Evolutionary conservation across 1,140 invertebrate species (phyloP), one percentile per base, ranked within the genome.

Genomic region (Aleiodes sp.): DNA sequence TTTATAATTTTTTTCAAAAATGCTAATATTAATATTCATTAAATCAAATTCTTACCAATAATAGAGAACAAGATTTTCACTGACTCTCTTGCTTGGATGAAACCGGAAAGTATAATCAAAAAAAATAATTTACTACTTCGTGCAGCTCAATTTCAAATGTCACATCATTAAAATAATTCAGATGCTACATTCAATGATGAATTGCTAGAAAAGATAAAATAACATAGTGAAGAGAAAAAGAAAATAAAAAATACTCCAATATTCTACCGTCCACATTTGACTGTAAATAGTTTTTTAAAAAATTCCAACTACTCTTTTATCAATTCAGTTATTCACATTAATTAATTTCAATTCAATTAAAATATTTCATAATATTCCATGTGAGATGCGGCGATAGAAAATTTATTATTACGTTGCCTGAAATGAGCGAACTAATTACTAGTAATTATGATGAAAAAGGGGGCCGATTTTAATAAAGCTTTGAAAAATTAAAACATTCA

Each of bases 261-360:
- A 46, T 64, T 64, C 41, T 43, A 64, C 62, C 62, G 62, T 64
- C 62, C 62, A 41, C 62, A 31, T 29, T 10, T 63, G 26, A 35
- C 21, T 64, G 41, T 64, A 64, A 46, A 46, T 63, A 63, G 33
- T 4, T 14, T 46, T 46, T 43, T 24, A 24, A n/a, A 43, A 43
- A 16, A 16, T 14, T 6, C 39, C 10, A 43, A 24, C 26, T 52
- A 24, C 46, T 16, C 21, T 24, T 16, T 24, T 57, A 16, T 24
- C 52, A 24, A 57, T 21, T 26, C 10, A 57, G 7, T 57, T 7
- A n/a, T n/a, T 57, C 26, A 57, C 16, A 24, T 16, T 57, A 2
- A 24, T 57, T 26, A 6, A 24, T 57, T 16, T 4, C 26, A n/a
- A 10, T 57, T 24, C 19, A 8, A 57, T 24, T 57, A 21, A 57